Conservation (phyloP, 2,888 invertebrate species). For the Pollenia amentaria region DNA sequence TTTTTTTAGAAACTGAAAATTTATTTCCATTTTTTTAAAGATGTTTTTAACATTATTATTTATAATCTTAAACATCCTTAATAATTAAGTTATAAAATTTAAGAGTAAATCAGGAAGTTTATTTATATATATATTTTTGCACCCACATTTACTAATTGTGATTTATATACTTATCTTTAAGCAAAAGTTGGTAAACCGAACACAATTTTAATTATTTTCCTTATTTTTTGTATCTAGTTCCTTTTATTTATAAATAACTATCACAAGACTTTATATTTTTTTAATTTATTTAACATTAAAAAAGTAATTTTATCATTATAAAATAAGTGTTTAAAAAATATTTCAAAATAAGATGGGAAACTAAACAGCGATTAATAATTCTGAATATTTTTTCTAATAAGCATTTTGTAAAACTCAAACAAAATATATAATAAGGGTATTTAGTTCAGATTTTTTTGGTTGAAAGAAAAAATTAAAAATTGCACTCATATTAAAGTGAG, state of each 20-base stretch:
- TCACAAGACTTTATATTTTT: no score
- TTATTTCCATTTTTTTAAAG: not conserved
- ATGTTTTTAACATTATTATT: not conserved
- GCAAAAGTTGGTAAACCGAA: not conserved
- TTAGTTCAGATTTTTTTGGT: no score
- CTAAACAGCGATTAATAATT: not conserved
- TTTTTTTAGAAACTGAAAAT: no score
- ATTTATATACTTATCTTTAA: conserved; percentile 24
- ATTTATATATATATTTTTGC: conserved; percentile 12
- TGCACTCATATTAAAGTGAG: no score
- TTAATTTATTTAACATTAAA: not conserved
- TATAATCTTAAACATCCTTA: conserved; percentile 14
- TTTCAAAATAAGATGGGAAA: no score
- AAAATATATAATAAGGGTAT: no score
- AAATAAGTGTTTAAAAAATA: no score
- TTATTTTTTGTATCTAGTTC: not conserved
- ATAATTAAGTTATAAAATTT: not conserved
- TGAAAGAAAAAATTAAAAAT: no score
- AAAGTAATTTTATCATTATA: no score
- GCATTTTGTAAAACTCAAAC: not conserved
- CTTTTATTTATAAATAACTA: no score
- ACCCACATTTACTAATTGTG: conserved; percentile 38
- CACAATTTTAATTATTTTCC: not conserved
- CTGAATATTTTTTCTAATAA: not conserved
- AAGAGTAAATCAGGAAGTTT: conserved; percentile 18